These are phyloP conservation scores for Serranus cabrilla DNA, from an alignment of 2,797 vertebrate species.

Conservation along the genomic window DNA sequence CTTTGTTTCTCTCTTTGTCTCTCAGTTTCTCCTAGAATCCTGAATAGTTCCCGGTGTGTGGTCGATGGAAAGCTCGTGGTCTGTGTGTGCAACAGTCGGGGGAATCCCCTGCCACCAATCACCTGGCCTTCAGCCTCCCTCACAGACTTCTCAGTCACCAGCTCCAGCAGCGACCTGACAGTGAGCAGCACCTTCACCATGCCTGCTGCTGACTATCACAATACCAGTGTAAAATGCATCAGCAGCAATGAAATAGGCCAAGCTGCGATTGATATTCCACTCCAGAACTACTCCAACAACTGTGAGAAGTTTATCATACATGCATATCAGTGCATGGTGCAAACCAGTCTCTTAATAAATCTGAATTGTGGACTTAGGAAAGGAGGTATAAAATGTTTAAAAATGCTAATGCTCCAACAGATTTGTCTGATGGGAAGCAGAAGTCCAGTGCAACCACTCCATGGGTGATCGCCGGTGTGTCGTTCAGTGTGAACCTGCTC, in stretches of 20 bases:
- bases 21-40: conserved; percentile 34
- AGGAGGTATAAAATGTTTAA: too few relatives aligned
- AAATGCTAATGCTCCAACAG: neutral
- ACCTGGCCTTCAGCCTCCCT: conserved; percentile 19
- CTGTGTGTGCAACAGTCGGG: conserved; percentile 41
- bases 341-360: neutral
- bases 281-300: neutral
- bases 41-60: conserved; percentile 13
- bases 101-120: conserved; percentile 48
- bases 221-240: conserved; percentile 22
- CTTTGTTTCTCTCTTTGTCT: conserved; percentile 3
- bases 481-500: conserved; percentile 39
- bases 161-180: neutral
- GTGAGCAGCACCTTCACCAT: conserved; percentile 37
- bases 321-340: neutral
- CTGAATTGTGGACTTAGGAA: too few relatives aligned
- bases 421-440: neutral
- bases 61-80: conserved; percentile 8
- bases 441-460: neutral
- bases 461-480: conserved; percentile 41
- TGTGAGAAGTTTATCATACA: conserved; percentile 6
- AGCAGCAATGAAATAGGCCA: conserved; percentile 29
- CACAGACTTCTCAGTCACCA: conserved; percentile 30
- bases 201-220: neutral
- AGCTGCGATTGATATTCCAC: neutral